Evolutionary conservation across 2,888 invertebrate genomes (phyloP).

Genomic region (Parnassius smintheus): DNA sequence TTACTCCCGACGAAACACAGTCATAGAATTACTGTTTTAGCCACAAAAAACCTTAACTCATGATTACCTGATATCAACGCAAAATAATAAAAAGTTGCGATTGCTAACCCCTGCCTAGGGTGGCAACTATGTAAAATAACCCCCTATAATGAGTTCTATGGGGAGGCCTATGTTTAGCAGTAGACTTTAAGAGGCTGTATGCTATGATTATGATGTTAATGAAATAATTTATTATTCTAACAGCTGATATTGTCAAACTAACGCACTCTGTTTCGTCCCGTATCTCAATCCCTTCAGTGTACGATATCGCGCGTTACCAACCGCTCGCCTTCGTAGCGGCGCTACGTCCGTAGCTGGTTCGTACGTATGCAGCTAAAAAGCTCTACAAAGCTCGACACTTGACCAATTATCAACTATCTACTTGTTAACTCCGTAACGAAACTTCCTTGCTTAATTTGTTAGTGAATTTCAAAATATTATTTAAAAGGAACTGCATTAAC

Average conservation of each 20-base stretch:
- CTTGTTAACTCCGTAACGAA: neutral
- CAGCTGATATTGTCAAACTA: slow-evolving; percentile 3
- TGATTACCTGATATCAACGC: no score
- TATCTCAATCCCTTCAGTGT: slow-evolving; percentile 36
- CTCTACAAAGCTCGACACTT: slow-evolving; percentile 30
- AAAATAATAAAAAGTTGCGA: no score
- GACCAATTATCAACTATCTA: slow-evolving; percentile 26
- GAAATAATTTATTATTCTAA: neutral
- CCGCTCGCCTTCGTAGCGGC: slow-evolving; percentile 43
- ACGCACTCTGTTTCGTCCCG: slow-evolving; percentile 20
- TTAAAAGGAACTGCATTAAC: neutral
- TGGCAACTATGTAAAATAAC: no score
- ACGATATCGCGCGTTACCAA: slow-evolving; percentile 47
- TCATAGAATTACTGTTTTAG: no score
- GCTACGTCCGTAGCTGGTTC: slow-evolving; percentile 36
- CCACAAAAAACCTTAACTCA: no score
- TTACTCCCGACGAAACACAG: no score
- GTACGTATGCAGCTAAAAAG: slow-evolving; percentile 36
- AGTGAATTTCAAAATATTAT: neutral
- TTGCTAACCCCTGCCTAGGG: no score
- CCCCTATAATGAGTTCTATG: no score
- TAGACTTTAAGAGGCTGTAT: no score
- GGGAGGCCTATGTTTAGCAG: no score
- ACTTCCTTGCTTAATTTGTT: neutral
- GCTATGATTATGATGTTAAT: no score